Conservation (phyloP, 1,140 invertebrate species). For the Gerris buenoi region DNA sequence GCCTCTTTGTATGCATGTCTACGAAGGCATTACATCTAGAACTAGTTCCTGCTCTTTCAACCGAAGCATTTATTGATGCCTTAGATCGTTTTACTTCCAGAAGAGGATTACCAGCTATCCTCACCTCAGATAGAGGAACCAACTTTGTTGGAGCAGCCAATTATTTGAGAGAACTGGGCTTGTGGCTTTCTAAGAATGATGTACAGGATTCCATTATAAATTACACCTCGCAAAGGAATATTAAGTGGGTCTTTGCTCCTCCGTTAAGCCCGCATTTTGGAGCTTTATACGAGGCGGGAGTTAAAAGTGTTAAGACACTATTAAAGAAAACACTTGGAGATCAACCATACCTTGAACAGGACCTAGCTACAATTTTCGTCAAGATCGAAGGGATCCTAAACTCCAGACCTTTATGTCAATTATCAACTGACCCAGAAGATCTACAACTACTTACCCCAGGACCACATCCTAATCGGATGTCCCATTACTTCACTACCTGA, state of each 20-base stretch:
- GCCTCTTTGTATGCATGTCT: slow-evolving; percentile 31
- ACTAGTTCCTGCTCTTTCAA: slow-evolving; percentile 27
- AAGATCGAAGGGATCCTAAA: too few species aligned
- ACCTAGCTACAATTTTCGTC: slow-evolving; percentile 19
- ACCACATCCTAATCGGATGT: slow-evolving; percentile 22
- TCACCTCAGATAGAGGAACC: slow-evolving; percentile 28
- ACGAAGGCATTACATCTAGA: slow-evolving; percentile 32
- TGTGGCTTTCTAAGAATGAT: neutral
- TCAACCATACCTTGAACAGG: slow-evolving; percentile 13
- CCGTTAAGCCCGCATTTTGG: too few species aligned
- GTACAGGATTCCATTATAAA: neutral
- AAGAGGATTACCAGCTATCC: slow-evolving; percentile 8
- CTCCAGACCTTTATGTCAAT: slow-evolving; percentile 12
- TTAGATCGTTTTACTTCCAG: slow-evolving; percentile 19
- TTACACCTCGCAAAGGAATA: neutral
- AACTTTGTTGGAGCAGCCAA: slow-evolving; percentile 27
- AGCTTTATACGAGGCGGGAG: too few species aligned
- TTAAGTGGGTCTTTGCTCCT: slow-evolving; percentile 26
- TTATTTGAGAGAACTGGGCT: too few species aligned
- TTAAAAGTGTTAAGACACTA: too few species aligned
- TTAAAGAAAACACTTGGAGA: too few species aligned
- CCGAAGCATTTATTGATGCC: slow-evolving; percentile 28
- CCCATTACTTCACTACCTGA: slow-evolving; percentile 16
- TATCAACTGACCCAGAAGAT: slow-evolving; percentile 17
- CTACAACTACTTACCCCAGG: slow-evolving; percentile 17